A percentile compares a stretch with the other conserved stretches of the same genome.
These are phyloP conservation scores for Sardina pilchardus DNA, from an alignment of 2,113 vertebrate species.

Conservation along the genomic window DNA sequence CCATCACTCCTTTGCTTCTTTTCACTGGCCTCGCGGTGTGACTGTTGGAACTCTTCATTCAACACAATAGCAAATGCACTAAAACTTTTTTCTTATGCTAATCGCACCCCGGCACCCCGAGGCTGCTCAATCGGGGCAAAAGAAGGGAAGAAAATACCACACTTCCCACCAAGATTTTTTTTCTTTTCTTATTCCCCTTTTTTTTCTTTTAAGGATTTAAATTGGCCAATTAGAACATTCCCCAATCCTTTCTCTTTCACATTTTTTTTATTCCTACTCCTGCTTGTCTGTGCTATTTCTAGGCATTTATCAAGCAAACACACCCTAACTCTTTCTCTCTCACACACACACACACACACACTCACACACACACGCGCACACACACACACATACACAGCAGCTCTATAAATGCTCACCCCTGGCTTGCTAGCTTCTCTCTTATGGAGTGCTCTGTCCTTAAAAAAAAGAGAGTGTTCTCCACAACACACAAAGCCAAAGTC, in stretches of 20 bases:
- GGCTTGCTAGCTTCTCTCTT: not conserved
- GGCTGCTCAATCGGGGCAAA: slow-evolving; percentile 34
- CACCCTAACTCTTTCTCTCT: not conserved
- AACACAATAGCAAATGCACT: slow-evolving; percentile 89
- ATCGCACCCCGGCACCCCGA: slow-evolving; percentile 73
- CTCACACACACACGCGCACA: not conserved
- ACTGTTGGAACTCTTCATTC: slow-evolving; percentile 87
- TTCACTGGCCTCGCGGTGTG: slow-evolving; percentile 76
- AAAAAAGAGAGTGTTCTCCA: not conserved
- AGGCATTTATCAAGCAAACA: slow-evolving; percentile 25
- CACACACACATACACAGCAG: slow-evolving; percentile 6
- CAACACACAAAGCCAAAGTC: slow-evolving; percentile 29
- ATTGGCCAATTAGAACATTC: slow-evolving; percentile 50
- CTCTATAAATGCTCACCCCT: slow-evolving; percentile 24
- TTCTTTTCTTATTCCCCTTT: slow-evolving; percentile 12
- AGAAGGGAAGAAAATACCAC: slow-evolving; percentile 66
- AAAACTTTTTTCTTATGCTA: slow-evolving; percentile 97
- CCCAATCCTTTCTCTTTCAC: not conserved
- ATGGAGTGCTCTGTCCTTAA: slow-evolving; percentile 11
- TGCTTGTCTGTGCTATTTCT: slow-evolving; percentile 40
- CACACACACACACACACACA: too few relatives aligned
- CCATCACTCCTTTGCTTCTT: slow-evolving; percentile 79
- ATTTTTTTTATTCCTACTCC: slow-evolving; percentile 28
- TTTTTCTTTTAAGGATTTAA: slow-evolving; percentile 50
- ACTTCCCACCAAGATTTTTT: slow-evolving; percentile 72